Conservation (phyloP, 2,797 vertebrate genomes). For the Rhinophrynus dorsalis region DNA sequence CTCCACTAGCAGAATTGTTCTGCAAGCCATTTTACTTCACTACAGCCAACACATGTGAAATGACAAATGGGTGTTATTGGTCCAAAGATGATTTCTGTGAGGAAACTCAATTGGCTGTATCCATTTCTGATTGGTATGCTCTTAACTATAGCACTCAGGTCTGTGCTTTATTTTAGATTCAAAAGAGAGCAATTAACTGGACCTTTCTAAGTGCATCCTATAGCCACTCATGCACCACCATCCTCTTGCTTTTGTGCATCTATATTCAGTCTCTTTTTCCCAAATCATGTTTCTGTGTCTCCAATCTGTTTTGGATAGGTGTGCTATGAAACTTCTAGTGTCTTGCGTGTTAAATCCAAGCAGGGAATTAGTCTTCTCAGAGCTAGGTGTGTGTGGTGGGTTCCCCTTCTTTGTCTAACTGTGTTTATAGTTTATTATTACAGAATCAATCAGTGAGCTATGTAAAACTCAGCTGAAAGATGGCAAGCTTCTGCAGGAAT, state of each 20-base stretch:
- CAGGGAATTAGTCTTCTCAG: not conserved
- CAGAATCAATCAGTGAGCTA: too few species aligned
- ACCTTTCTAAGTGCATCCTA: constrained; percentile 9
- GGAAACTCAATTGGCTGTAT: constrained; percentile 19
- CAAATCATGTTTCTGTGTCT: not conserved
- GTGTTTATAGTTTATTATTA: too few species aligned
- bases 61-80: not conserved
- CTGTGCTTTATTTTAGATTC: constrained; percentile 14
- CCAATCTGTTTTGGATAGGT: not conserved
- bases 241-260: constrained; percentile 2
- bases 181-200: constrained; percentile 11
- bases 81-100: not conserved
- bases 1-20: too few species aligned
- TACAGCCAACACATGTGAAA: constrained; percentile 11
- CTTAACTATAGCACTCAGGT: constrained; percentile 10
- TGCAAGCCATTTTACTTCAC: too few species aligned
- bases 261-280: not conserved
- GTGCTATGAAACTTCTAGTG: not conserved
- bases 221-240: not conserved
- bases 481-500: too few species aligned
- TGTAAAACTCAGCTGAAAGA: too few species aligned
- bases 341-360: not conserved
- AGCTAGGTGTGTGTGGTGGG: too few species aligned
- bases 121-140: constrained; percentile 20
- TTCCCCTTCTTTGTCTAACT: too few species aligned